These are phyloP conservation scores for Drosophila mimica DNA, from an alignment of 2,888 invertebrate genomes.

Conservation along the genomic window DNA sequence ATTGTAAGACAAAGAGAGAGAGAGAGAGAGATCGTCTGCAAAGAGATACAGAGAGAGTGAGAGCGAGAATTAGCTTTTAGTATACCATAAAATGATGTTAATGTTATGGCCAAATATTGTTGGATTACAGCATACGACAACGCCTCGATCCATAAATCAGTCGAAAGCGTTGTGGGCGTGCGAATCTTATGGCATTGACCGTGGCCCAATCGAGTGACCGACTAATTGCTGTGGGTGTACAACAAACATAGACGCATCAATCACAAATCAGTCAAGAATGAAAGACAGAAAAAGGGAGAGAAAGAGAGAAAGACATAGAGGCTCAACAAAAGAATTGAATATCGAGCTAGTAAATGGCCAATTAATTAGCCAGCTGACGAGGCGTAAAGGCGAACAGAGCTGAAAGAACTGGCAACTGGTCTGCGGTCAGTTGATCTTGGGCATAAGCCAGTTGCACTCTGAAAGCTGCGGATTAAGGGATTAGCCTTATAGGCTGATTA, in stretches of 20 bases:
- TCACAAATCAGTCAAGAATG: conserved; percentile 47
- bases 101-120: conserved; percentile 66
- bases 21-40: conserved; percentile 15
- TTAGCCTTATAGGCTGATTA: conserved; percentile 52
- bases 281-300: not conserved
- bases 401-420: conserved; percentile 2
- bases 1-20: conserved; percentile 31
- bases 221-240: conserved; percentile 73
- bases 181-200: conserved; percentile 73
- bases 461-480: conserved; percentile 70
- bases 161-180: conserved; percentile 65
- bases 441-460: conserved; percentile 52
- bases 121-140: conserved; percentile 70
- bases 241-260: conserved; percentile 57
- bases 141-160: conserved; percentile 62
- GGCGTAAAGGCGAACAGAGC: conserved; percentile 26
- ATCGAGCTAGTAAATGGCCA: conserved; percentile 77
- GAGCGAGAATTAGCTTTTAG: conserved; percentile 4
- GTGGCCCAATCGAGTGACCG: conserved; percentile 47
- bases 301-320: not conserved
- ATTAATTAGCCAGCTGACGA: conserved; percentile 68
- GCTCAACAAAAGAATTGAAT: conserved; percentile 36
- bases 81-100: conserved; percentile 50
- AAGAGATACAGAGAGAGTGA: conserved; percentile 4
- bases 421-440: conserved; percentile 67